Percentiles rank a stretch among this genome's conserved stretches.
These are phyloP conservation scores for Hypomecis punctinalis DNA, from an alignment of 2,888 invertebrate species.

Conservation along the genomic window DNA sequence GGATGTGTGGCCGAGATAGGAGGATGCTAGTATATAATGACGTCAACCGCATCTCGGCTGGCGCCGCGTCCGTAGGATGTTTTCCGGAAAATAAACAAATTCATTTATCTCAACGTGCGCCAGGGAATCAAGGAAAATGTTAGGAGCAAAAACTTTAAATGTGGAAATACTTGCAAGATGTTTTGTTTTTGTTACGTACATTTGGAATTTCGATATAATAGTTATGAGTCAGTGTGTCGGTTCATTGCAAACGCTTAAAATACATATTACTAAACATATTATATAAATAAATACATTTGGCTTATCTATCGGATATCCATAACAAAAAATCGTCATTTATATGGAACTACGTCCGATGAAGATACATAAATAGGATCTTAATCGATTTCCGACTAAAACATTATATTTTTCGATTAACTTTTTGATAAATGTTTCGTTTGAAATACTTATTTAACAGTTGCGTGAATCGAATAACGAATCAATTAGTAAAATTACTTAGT, in stretches of 20 bases:
- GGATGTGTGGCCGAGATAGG: conserved; percentile 50
- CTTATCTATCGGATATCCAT: too few relatives aligned
- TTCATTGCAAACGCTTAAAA: not conserved
- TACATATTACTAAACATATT: not conserved
- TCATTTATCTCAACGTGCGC: conserved; percentile 39
- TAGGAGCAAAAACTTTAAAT: conserved; percentile 5
- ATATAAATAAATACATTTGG: too few relatives aligned
- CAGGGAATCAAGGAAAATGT: conserved; percentile 46
- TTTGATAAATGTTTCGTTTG: not conserved
- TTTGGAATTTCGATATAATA: conserved; percentile 5
- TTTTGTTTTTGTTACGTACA: not conserved
- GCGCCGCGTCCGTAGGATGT: conserved; percentile 44
- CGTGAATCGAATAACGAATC: conserved; percentile 7
- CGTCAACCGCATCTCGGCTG: conserved; percentile 49
- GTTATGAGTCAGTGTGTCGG: not conserved
- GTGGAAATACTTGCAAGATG: not conserved
- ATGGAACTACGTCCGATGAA: not conserved
- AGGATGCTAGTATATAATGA: conserved; percentile 47
- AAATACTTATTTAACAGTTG: not conserved
- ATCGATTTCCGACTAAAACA: not conserved
- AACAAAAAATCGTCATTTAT: too few relatives aligned
- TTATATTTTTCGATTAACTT: not conserved
- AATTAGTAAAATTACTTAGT: conserved; percentile 3
- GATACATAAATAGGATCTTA: not conserved
- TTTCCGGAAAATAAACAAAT: conserved; percentile 44